These are phyloP conservation scores for Pleuronectes platessa DNA, from an alignment of 2,113 vertebrate genomes.

Conservation along the genomic window DNA sequence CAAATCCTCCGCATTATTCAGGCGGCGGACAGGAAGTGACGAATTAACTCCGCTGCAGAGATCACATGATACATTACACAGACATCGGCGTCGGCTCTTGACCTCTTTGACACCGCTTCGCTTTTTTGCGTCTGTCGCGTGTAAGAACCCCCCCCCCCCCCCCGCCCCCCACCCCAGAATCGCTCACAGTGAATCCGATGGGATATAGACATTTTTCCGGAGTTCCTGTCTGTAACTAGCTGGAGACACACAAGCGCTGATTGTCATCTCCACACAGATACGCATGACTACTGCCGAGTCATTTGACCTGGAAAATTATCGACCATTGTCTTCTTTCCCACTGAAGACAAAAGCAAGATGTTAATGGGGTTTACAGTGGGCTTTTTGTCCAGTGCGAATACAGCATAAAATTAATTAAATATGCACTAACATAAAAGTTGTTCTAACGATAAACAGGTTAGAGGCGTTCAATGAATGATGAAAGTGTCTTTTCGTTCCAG, in stretches of 20 bases:
- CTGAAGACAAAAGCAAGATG: neutral
- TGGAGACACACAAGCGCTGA: neutral
- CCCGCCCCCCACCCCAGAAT: too few relatives aligned
- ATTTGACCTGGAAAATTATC: conserved; percentile 6
- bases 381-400: neutral
- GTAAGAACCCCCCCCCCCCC: too few relatives aligned
- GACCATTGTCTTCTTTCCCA: neutral
- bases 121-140: too few relatives aligned
- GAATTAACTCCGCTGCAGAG: too few relatives aligned
- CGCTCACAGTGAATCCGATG: too few relatives aligned
- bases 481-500: neutral
- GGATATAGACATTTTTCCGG: too few relatives aligned
- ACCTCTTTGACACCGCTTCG: too few relatives aligned
- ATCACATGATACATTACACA: too few relatives aligned
- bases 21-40: too few relatives aligned
- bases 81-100: too few relatives aligned
- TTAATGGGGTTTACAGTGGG: neutral
- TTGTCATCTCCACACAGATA: neutral
- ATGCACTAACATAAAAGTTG: neutral
- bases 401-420: neutral
- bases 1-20: too few relatives aligned
- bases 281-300: neutral
- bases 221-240: neutral
- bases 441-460: neutral
- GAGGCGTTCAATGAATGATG: neutral